Conservation (phyloP, 2,888 invertebrate species). For the Metallyticus violacea region DNA sequence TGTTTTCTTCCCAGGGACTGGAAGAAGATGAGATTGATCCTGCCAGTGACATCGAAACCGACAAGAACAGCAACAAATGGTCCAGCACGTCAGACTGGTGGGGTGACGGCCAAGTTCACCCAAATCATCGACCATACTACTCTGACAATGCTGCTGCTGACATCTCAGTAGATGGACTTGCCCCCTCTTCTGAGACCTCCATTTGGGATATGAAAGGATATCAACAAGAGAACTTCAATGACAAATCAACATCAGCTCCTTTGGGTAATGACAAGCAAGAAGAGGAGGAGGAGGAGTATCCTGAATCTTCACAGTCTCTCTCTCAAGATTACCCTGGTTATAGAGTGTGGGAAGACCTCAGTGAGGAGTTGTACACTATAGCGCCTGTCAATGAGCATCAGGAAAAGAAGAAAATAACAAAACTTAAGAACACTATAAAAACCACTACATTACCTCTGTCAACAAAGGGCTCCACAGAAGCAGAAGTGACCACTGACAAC, state of each 20-base stretch:
- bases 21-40: not conserved
- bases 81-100: not conserved
- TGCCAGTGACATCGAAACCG: not conserved
- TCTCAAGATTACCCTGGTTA: not conserved
- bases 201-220: conserved; percentile 4
- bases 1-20: not conserved
- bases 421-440: not conserved
- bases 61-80: not conserved
- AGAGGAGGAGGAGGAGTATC: not conserved
- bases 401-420: not conserved
- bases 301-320: not conserved
- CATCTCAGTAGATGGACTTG: not conserved
- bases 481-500: not conserved
- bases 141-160: not conserved
- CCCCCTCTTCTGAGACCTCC: not conserved
- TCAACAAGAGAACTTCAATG: not conserved
- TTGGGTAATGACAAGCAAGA: not conserved
- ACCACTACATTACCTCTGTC: not conserved
- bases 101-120: not conserved
- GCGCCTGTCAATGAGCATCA: not conserved
- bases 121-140: not conserved
- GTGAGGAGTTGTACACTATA: not conserved
- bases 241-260: not conserved
- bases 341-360: not conserved
- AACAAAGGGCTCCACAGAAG: not conserved